Evolutionary conservation across 2,888 invertebrate genomes (phyloP).

Genomic region (Crematogaster levior): DNA sequence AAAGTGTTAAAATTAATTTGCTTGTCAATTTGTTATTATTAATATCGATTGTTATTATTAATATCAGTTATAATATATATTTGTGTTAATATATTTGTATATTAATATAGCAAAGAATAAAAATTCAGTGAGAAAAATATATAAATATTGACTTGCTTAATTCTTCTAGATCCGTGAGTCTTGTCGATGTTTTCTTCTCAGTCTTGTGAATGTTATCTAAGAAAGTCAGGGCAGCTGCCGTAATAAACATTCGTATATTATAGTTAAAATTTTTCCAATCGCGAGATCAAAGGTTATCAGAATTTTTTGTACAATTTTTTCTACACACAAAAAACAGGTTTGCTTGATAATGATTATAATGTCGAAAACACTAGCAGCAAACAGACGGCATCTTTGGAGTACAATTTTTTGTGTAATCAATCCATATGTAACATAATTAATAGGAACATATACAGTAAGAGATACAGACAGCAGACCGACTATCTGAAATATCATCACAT

Average conservation of each 20-base stretch:
- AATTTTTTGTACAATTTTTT: neutral
- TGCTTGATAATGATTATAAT: conserved; percentile 18
- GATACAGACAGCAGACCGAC: neutral
- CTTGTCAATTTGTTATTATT: neutral
- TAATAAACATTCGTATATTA: conserved; percentile 1
- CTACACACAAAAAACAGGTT: neutral
- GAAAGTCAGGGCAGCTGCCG: neutral
- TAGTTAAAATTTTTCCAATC: neutral
- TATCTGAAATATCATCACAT: conserved; percentile 30
- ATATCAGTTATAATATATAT: neutral
- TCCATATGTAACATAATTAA: neutral
- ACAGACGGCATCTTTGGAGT: neutral
- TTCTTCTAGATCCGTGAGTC: neutral
- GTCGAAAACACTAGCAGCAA: neutral
- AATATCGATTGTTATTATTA: neutral
- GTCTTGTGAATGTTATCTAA: neutral
- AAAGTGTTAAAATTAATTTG: neutral
- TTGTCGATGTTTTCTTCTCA: conserved; percentile 3
- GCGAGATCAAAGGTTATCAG: conserved; percentile 18
- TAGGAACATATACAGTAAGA: neutral
- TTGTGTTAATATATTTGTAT: neutral
- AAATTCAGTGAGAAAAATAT: neutral
- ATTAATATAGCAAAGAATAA: neutral
- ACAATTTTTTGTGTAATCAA: conserved; percentile 14
- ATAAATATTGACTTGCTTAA: neutral